Base-by-base conservation (phyloP, 2,797 vertebrate species). In the Strix occidentalis region DNA sequence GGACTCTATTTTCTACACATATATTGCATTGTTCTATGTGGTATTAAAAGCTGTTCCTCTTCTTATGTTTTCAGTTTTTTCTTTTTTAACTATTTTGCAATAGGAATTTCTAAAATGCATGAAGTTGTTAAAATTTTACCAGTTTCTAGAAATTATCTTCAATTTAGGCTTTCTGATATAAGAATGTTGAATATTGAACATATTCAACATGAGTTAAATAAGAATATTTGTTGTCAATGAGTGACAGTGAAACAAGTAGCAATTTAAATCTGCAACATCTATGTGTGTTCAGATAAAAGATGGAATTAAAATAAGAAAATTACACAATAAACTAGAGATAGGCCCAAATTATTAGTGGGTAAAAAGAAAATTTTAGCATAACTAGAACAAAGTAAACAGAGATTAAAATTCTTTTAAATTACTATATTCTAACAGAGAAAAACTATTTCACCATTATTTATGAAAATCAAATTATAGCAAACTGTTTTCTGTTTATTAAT, bases 21-120 rank as follows among this genome's bases (percentile, higher is more conserved):
- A 71, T 89, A 87, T 94, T 95, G 80, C 35, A 26, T 64, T 94
- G 57, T 87, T 85, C 37, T 92, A 60, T 81, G 86, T 70, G 61
- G 90, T 94, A 96, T 97, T 97, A 97, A 98, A 98, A 97, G 56
- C 96, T 87, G 80, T 95, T 97, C 77, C 81, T 97, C 93, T 95
- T 96, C 74, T 74, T 79, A 68, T 3, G 18, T 95, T 87, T 91
- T 83, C 65, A 60, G 6, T 13, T 91, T 80, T 84, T 56, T 7
- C 10, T 50, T 41, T 81, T 93, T 50, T 50, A 24, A 91, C 26
- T 88, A 13, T 84, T 92, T 91, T 89, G 29, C 66, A 78, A 18
- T 33, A 72, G 29, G 43, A 71, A 68, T 92, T 88, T 72, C 48
- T 57, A 23, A 82, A 79, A 50, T 71, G 48, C 46, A 65, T 51